Evolutionary conservation across 2,888 invertebrate genomes (phyloP).

Genomic region (Hyles lineata): DNA sequence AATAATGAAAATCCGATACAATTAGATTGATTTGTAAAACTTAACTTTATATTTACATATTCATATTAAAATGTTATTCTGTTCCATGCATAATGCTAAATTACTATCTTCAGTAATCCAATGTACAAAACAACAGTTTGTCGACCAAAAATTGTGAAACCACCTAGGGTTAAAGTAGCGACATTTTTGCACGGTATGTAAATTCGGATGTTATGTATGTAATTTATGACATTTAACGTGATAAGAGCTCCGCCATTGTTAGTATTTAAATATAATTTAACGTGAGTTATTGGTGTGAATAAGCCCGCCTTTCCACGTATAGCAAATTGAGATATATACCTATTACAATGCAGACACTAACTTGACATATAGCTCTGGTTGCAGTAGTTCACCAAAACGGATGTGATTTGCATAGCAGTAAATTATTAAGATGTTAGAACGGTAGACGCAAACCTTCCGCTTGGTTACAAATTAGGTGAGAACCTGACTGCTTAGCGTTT

Average conservation of each 20-base stretch:
- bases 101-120: no score
- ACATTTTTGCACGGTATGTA: neutral
- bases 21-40: no score
- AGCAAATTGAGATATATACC: constrained; percentile 14
- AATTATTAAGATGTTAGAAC: constrained; percentile 67
- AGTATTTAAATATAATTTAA: constrained; percentile 7
- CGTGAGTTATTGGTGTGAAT: constrained; percentile 7
- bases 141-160: neutral
- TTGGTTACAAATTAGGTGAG: constrained; percentile 66
- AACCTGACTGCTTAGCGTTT: constrained; percentile 47
- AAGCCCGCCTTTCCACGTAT: neutral
- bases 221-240: neutral
- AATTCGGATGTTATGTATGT: neutral
- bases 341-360: constrained; percentile 22
- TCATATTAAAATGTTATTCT: no score
- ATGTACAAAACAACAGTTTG: neutral
- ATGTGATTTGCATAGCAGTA: constrained; percentile 68
- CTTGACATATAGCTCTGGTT: constrained; percentile 30
- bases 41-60: no score
- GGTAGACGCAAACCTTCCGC: constrained; percentile 57
- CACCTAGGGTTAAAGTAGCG: neutral
- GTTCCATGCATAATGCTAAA: no score
- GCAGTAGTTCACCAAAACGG: constrained; percentile 47
- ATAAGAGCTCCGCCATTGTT: neutral
- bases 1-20: no score